Base-by-base conservation (phyloP, 2,888 invertebrate species). In the Dynastes grantii region DNA sequence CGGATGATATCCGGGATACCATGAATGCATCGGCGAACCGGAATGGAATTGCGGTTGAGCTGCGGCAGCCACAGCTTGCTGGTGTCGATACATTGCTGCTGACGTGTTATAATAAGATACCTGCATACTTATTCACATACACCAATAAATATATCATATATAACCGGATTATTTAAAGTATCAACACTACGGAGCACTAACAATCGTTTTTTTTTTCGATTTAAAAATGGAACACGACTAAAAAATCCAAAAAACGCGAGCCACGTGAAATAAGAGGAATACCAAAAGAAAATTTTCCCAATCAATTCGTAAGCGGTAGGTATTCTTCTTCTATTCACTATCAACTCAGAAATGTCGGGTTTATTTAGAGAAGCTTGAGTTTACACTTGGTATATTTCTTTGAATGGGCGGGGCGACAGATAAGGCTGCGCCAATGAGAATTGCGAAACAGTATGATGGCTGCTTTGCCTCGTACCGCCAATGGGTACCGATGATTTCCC, bases 61-160 rank as follows among this genome's bases (percentile, higher is more conserved):
- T 3, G 51, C 68, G 27, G 68, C 68, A 2, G 91, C 81, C 85
- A 89, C 87, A 58, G 88, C 86, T 88, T 81, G 82, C 67, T 82
- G 82, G 32, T 83, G 82, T 40, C 81, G 80, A 61, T 82, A 83
- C 82, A 81, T 81, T 88, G 92, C 91, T 88, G 92, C 91, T 86
- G 93, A 89, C 88, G 93, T 90, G 89, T 92, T 92, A 85, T 93
- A 94, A 88, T 94, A 95, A 83, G 94, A 94, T 90, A 95, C 94
- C 73, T 75, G 73, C 95, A 95, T 94, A 80, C 81, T 83, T 79
- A 9, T 29, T 32, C 32, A 55, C 76, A 76, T n/a, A 61, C 13
- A n/a, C 55, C 53, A 11, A 11, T 45, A 45, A 11, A 45, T 45
- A 45, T 45, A 11, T 45, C 45, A 45, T 45, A 45, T 11, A 45